Evolutionary conservation across 2,888 invertebrate species (phyloP).

Genomic region (Drosophila recens): DNA sequence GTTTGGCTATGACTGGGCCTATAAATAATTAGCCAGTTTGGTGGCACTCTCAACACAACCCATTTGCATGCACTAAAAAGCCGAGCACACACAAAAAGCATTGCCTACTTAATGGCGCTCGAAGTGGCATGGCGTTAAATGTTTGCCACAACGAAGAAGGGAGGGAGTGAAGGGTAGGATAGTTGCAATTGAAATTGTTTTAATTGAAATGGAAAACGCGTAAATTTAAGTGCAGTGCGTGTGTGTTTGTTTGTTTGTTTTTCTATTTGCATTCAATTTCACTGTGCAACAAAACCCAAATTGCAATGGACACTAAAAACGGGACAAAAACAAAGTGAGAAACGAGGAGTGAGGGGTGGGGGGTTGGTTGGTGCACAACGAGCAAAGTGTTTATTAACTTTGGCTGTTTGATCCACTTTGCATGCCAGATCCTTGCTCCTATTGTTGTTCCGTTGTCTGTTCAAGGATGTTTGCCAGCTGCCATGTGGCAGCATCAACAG

Average conservation of each 20-base stretch:
- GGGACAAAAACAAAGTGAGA: slow-evolving; percentile 9
- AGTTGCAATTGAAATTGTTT: slow-evolving; percentile 67
- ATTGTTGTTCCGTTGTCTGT: slow-evolving; percentile 44
- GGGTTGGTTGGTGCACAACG: slow-evolving; percentile 20
- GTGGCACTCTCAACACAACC: slow-evolving; percentile 55
- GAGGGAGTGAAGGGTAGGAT: not conserved
- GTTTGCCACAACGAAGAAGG: slow-evolving; percentile 1
- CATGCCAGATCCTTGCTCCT: slow-evolving; percentile 45
- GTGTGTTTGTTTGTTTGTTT: slow-evolving; percentile 47
- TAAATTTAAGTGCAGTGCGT: slow-evolving; percentile 71
- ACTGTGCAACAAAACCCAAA: slow-evolving; percentile 74
- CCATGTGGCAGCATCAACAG: slow-evolving; percentile 53
- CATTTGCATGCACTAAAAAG: slow-evolving; percentile 71
- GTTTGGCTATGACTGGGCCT: slow-evolving; percentile 33
- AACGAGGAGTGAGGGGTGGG: not conserved
- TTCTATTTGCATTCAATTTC: slow-evolving; percentile 81
- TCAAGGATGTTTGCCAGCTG: slow-evolving; percentile 71
- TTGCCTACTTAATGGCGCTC: slow-evolving; percentile 73
- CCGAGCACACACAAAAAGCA: slow-evolving; percentile 33
- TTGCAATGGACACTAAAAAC: slow-evolving; percentile 73
- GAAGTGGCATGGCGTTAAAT: slow-evolving; percentile 47
- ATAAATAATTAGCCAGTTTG: slow-evolving; percentile 71
- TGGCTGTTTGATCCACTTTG: slow-evolving; percentile 79
- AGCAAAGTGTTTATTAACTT: slow-evolving; percentile 77
- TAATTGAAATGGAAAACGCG: slow-evolving; percentile 79